Conservation (phyloP, 2,888 invertebrate genomes). For the Helleia helle region DNA sequence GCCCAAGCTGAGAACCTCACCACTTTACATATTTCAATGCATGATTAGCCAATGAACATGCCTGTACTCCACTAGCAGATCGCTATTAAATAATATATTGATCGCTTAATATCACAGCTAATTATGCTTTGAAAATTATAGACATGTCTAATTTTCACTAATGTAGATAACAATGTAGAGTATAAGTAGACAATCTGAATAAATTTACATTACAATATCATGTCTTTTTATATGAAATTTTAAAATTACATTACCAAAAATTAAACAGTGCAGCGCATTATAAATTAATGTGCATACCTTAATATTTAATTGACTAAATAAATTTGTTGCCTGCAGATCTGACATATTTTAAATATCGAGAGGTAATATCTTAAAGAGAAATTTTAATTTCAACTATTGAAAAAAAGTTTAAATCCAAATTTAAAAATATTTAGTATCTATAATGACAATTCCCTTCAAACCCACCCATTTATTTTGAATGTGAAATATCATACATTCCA, state of each 20-base stretch:
- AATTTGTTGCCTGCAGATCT: constrained; percentile 76
- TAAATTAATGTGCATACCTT: constrained; percentile 76
- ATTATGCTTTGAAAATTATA: constrained; percentile 75
- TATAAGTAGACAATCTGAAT: constrained; percentile 74
- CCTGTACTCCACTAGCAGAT: constrained; percentile 66
- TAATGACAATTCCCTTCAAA: constrained; percentile 72
- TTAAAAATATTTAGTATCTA: constrained; percentile 68
- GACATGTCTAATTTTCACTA: constrained; percentile 74
- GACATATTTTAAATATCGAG: constrained; percentile 73
- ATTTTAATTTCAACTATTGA: constrained; percentile 72
- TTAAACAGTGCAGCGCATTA: constrained; percentile 75
- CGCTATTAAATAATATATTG: constrained; percentile 72
- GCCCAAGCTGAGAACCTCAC: constrained; percentile 67
- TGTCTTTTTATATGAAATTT: constrained; percentile 73
- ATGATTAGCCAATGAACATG: constrained; percentile 75
- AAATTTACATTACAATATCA: constrained; percentile 75
- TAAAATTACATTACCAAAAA: constrained; percentile 72
- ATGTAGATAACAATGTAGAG: constrained; percentile 73
- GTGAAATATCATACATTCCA: constrained; percentile 71
- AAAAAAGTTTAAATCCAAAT: constrained; percentile 70
- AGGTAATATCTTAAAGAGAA: constrained; percentile 73
- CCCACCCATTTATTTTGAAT: constrained; percentile 65
- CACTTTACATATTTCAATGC: constrained; percentile 72
- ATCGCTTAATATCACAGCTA: constrained; percentile 75
- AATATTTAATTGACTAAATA: constrained; percentile 75